These are phyloP conservation scores for Aythya baeri DNA, from an alignment of 2,113 vertebrate genomes.

Conservation along the genomic window DNA sequence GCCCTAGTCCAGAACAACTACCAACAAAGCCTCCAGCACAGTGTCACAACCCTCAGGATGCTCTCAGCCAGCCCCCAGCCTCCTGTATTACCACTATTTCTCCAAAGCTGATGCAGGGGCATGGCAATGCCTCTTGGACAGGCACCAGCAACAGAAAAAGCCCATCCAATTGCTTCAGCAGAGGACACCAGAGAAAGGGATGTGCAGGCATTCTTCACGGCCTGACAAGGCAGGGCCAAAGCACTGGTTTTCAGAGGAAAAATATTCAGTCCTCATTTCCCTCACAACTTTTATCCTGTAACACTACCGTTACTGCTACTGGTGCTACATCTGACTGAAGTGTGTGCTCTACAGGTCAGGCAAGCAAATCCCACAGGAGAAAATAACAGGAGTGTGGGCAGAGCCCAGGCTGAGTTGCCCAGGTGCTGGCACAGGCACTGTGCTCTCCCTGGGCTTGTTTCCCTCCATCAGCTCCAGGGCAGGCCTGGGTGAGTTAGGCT, in stretches of 20 bases:
- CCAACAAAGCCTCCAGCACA: not conserved
- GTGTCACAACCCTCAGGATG: too few relatives aligned
- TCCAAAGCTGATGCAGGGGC: not conserved
- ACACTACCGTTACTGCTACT: not conserved
- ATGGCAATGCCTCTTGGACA: not conserved
- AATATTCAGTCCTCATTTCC: not conserved
- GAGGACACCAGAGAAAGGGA: not conserved
- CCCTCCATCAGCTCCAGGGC: not conserved
- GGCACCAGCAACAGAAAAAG: not conserved
- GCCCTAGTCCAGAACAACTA: not conserved
- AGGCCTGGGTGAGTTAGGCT: not conserved
- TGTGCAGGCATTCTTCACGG: too few relatives aligned
- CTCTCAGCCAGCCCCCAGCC: not conserved
- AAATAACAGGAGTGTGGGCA: not conserved
- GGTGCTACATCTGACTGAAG: not conserved
- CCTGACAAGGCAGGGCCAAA: not conserved
- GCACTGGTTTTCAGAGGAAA: not conserved
- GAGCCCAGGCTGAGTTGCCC: not conserved
- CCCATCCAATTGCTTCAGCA: not conserved
- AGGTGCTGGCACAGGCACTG: not conserved
- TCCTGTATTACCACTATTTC: not conserved
- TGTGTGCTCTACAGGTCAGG: not conserved
- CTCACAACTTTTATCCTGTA: not conserved
- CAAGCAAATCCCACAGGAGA: not conserved
- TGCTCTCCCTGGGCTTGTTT: not conserved